Evolutionary conservation across 2,888 invertebrate species (phyloP).

Genomic region (Pollenia labialis): DNA sequence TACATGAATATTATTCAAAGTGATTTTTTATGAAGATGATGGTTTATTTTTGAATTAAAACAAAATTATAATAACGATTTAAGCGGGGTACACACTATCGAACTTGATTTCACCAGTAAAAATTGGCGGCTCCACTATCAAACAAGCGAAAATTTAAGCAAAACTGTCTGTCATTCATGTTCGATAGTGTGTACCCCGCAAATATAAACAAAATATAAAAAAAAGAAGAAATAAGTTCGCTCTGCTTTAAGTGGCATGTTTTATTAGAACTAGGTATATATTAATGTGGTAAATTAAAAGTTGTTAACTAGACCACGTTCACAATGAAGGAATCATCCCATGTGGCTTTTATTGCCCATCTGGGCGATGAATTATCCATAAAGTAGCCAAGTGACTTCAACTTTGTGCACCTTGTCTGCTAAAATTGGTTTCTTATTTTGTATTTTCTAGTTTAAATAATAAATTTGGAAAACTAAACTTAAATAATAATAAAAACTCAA

Average conservation of each 20-base stretch:
- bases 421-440: conserved; percentile 24
- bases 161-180: no score
- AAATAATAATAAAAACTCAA: conserved; percentile 21
- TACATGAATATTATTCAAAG: not conserved
- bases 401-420: conserved; percentile 18
- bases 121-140: no score
- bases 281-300: conserved; percentile 47
- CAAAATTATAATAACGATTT: not conserved
- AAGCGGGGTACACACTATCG: not conserved
- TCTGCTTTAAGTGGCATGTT: conserved; percentile 75
- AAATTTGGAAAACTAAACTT: conserved; percentile 26
- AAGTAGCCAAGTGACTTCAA: not conserved
- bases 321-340: conserved; percentile 21
- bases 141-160: no score
- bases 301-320: not conserved
- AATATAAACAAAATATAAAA: conserved; percentile 13
- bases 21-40: conserved; percentile 49
- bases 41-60: conserved; percentile 10
- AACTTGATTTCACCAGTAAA: no score
- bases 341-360: not conserved
- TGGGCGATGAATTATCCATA: not conserved
- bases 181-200: no score
- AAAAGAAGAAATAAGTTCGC: conserved; percentile 65
- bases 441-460: conserved; percentile 6
- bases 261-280: conserved; percentile 8